Evolutionary conservation across 2,797 vertebrate species (phyloP), one percentile per base, ranked within the genome.

Genomic region (Neostethus bicornis): DNA sequence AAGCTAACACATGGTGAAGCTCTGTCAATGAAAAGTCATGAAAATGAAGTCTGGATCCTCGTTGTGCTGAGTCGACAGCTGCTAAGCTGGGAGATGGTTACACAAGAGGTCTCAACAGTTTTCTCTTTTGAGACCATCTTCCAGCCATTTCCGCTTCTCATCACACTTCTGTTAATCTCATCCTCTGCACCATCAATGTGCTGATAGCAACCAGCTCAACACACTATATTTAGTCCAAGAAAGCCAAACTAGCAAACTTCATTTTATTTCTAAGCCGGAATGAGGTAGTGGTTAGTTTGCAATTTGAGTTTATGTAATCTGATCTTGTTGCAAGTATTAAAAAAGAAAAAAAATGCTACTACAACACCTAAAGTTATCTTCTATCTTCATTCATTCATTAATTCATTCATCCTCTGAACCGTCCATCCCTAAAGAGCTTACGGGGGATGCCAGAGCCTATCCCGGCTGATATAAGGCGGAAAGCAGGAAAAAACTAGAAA

Each of bases 141-240:
- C 62, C 66, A 73, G 57, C 64, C 56, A 48, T 70, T 75, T 71
- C 60, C 54, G 55, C 61, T 56, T 51, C 64, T 73, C 41, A 66
- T 79, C 66, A 39, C 75, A 65, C 66, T 51, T 49, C 65, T 73
- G 38, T 73, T 84, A 84, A 91, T 87, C 87, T 76, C 52, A 73
- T 85, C 85, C 73, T 76, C 73, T 31, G 1, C 64, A 31, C 70
- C 42, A 14, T 58, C 49, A 59, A 39, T 38, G 39, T n/a, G 9
- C 50, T 38, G 63, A 71, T 78, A 72, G 66, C 67, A 35, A 42
- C 52, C 21, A 13, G 37, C 32, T 67, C 44, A 35, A 57, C 69
- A 59, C 49, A 53, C 55, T 67, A 31, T 77, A 57, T 83, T 80
- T 86, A 77, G 81, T 86, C 76, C 51, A 26, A 32, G 54, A 55